Base-by-base conservation (phyloP, 2,888 invertebrate genomes). In the Crepidodera aurea region DNA sequence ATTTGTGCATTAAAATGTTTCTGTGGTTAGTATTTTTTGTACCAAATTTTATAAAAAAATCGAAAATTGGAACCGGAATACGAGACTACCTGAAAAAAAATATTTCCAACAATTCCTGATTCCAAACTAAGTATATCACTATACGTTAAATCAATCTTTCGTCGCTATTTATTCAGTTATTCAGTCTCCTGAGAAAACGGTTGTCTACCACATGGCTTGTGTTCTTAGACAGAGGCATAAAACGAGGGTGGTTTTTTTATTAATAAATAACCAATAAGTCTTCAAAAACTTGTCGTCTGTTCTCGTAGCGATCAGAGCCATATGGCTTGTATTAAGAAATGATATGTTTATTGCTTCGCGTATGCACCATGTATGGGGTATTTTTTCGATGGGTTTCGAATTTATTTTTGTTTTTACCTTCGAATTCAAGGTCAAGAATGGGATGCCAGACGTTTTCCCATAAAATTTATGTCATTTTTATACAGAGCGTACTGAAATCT, bases 251-350 rank as follows among this genome's bases (percentile, higher is more conserved):
- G 59, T 64, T 66, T 68, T 62, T 66, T 68, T 64, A 62, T 64
- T 65, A 66, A 68, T 66, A 68, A 66, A 64, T 68, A 68, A 62
- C 68, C 68, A 66, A 68, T 68, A 68, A 60, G 65, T 64, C 64
- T 64, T 58, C 54, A 57, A 60, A 61, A 60, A 63, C 56, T 61
- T 63, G 64, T 65, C 67, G 62, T 62, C 62, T 54, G 53, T 62
- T 51, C 54, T 13, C 51, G 32, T 60, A 60, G 66, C 59, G 68
- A 68, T 68, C 62, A 60, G 56, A 37, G 60, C 68, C 68, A 68
- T 58, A 61, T 68, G 68, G 68, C 57, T 55, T 62, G 51, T 68
- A 68, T 68, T 64, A 62, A 64, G 64, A 66, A 66, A 62, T 64
- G 68, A 66, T 68, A 68, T 68, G 68, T 68, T 68, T 68, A 65